Evolutionary conservation across 1,140 invertebrate genomes (phyloP).

Genomic region (Eciton burchellii): DNA sequence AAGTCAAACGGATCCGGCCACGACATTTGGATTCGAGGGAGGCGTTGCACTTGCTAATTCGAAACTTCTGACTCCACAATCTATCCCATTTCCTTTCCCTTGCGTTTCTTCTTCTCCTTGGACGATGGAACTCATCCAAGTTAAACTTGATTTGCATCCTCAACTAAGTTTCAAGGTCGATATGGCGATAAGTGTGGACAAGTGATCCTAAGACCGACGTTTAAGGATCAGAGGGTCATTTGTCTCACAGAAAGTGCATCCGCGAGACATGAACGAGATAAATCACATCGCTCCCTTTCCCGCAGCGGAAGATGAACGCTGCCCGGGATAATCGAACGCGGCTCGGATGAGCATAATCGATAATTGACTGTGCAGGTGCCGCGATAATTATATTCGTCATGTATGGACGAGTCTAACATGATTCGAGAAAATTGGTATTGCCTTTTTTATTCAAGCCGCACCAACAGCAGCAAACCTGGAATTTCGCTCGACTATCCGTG

Average conservation of each 20-base stretch:
- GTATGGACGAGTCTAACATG: not conserved
- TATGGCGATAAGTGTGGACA: constrained; percentile 75
- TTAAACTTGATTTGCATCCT: constrained; percentile 73
- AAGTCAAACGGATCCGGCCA: constrained; percentile 41
- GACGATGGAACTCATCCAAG: constrained; percentile 69
- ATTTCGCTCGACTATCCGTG: not conserved
- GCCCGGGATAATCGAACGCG: not conserved
- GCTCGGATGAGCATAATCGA: not conserved
- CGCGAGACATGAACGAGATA: constrained; percentile 18
- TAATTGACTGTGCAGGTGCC: not conserved
- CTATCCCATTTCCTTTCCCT: not conserved
- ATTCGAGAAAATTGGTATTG: constrained; percentile 1
- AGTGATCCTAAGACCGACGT: constrained; percentile 61
- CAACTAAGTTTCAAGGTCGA: constrained; percentile 68
- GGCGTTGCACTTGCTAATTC: constrained; percentile 65
- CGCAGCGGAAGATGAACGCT: not conserved
- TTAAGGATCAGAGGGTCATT: constrained; percentile 43
- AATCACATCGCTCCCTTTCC: constrained; percentile 17
- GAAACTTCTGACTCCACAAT: constrained; percentile 71
- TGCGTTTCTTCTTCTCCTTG: constrained; percentile 43
- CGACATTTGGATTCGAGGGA: constrained; percentile 39
- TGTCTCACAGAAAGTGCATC: constrained; percentile 10
- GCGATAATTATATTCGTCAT: not conserved
- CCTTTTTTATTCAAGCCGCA: not conserved
- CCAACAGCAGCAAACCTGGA: not conserved